phyloP scores from a whole-genome alignment of 2,888 invertebrate species.

The Cacoxenus indagator region DNA sequence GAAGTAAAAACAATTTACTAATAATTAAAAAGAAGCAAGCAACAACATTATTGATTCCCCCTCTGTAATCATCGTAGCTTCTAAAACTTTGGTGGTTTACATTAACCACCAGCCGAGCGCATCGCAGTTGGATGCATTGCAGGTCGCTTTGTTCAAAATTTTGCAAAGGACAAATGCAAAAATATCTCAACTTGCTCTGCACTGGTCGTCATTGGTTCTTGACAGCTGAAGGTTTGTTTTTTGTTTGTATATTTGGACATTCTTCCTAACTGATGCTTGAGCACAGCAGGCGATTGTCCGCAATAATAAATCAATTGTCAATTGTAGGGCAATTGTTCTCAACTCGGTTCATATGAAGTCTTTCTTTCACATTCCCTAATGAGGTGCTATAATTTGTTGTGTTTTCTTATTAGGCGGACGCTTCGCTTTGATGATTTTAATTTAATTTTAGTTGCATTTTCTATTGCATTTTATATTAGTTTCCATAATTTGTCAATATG shows the following conservation, averaged over 20 bases:
- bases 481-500: not conserved
- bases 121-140: not conserved
- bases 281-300: slow-evolving; percentile 16
- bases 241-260: not conserved
- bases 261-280: not conserved
- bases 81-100: too few relatives aligned
- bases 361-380: too few relatives aligned
- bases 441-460: not conserved
- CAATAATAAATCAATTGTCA: slow-evolving; percentile 22
- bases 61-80: too few relatives aligned
- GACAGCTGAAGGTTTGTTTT: not conserved
- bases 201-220: too few relatives aligned
- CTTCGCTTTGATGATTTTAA: not conserved
- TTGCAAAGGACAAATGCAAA: slow-evolving; percentile 1
- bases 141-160: not conserved
- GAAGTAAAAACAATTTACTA: too few relatives aligned
- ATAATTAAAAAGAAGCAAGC: too few relatives aligned
- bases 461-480: not conserved
- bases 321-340: not conserved
- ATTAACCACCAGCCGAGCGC: slow-evolving; percentile 20
- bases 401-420: not conserved
- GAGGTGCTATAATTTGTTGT: not conserved
- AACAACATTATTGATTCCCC: too few relatives aligned
- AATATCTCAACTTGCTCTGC: too few relatives aligned
- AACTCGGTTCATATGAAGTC: not conserved